Evolutionary conservation across 2,888 invertebrate genomes (phyloP).

Genomic region (Hypsopygia costalis): DNA sequence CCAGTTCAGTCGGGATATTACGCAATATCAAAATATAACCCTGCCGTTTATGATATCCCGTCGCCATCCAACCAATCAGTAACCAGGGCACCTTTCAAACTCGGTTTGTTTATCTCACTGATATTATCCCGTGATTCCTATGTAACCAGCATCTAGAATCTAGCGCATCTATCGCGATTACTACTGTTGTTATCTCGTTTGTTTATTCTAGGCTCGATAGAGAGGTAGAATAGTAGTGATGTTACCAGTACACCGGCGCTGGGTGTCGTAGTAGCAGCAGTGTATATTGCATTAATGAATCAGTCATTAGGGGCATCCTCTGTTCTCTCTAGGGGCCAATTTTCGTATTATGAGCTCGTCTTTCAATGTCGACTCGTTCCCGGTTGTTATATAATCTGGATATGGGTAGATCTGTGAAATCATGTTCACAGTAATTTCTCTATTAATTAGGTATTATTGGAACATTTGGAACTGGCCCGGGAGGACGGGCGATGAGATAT

Average conservation of each 20-base stretch:
- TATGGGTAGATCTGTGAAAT: no score
- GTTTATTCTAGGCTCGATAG: neutral
- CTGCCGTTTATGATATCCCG: neutral
- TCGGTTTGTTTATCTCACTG: neutral
- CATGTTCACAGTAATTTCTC: no score
- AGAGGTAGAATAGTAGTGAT: neutral
- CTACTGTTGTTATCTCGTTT: neutral
- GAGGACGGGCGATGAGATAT: no score
- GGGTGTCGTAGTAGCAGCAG: neutral
- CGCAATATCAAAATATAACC: neutral
- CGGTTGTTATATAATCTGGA: neutral
- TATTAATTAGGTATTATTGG: no score
- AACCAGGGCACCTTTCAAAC: neutral
- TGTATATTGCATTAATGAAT: slow-evolving; percentile 31
- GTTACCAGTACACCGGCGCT: no score
- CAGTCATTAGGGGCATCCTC: slow-evolving; percentile 35
- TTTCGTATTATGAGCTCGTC: slow-evolving; percentile 33
- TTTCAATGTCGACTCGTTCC: slow-evolving; percentile 30
- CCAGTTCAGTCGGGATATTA: neutral
- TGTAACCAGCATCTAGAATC: neutral
- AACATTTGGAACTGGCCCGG: no score
- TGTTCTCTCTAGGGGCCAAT: slow-evolving; percentile 32
- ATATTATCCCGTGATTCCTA: neutral
- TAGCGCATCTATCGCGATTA: neutral
- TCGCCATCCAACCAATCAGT: neutral